Evolutionary conservation across 1,140 invertebrate genomes (phyloP).

Genomic region (Halictus rubicundus): DNA sequence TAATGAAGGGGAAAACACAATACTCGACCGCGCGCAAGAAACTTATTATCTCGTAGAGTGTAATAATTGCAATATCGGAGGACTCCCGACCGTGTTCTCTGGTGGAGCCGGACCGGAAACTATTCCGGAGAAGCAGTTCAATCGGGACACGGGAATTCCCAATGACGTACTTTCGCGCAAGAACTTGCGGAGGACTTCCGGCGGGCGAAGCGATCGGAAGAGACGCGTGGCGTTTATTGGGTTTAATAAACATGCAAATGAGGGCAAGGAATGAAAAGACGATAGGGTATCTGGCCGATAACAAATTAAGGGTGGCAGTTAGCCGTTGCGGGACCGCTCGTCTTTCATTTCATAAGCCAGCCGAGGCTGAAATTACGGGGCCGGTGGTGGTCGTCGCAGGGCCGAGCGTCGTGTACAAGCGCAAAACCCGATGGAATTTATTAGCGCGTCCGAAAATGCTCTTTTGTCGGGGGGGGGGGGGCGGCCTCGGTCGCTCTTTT

Average conservation of each 20-base stretch:
- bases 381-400: neutral
- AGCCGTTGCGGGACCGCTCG: neutral
- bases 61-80: too few species aligned
- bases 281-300: conserved; percentile 30
- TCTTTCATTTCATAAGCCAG: conserved; percentile 40
- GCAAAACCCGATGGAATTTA: conserved; percentile 32
- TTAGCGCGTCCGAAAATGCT: conserved; percentile 18
- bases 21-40: too few species aligned
- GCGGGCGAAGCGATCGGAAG: neutral
- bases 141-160: neutral
- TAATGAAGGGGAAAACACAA: too few species aligned
- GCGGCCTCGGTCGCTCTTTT: conserved; percentile 36
- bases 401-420: conserved; percentile 1
- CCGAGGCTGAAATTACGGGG: conserved; percentile 26
- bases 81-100: too few species aligned
- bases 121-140: too few species aligned
- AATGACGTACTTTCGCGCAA: neutral
- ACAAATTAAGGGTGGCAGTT: conserved; percentile 26
- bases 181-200: neutral
- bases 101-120: too few species aligned
- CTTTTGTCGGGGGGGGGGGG: neutral
- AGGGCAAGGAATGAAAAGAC: conserved; percentile 9
- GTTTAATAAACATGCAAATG: conserved; percentile 46
- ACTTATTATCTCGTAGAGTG: too few species aligned
- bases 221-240: neutral